Conservation (phyloP, 2,888 invertebrate species). For the Synanthedon myopaeformis region DNA sequence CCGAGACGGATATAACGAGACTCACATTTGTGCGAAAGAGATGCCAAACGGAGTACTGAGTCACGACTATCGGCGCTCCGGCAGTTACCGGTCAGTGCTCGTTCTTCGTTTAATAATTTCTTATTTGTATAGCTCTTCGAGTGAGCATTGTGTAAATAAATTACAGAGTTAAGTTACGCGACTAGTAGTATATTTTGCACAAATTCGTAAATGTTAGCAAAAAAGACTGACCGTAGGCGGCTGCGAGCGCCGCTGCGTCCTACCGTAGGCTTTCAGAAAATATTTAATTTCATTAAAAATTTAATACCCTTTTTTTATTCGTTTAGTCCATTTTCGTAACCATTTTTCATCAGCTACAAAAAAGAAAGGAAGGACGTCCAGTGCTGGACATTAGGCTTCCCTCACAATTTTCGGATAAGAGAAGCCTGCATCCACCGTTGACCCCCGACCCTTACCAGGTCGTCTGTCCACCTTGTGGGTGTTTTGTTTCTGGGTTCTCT, state of each 20-base stretch:
- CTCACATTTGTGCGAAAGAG: constrained; percentile 3
- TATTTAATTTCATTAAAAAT: too few relatives aligned
- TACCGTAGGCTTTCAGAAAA: constrained; percentile 41
- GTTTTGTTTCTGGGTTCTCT: too few relatives aligned
- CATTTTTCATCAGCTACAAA: too few relatives aligned
- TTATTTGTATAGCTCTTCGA: constrained; percentile 26
- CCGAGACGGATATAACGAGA: constrained; percentile 8
- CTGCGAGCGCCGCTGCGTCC: constrained; percentile 50
- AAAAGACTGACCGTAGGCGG: constrained; percentile 69
- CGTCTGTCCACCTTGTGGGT: too few relatives aligned
- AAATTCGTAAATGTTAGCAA: constrained; percentile 65
- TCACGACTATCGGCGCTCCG: constrained; percentile 48
- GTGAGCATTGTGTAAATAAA: constrained; percentile 60
- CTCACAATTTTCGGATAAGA: too few relatives aligned
- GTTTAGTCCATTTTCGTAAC: too few relatives aligned
- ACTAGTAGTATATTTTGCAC: constrained; percentile 67
- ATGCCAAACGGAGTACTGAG: constrained; percentile 5
- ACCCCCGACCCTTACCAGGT: too few relatives aligned
- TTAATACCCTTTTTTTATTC: too few relatives aligned
- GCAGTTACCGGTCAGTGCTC: constrained; percentile 65
- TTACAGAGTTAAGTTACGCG: constrained; percentile 60
- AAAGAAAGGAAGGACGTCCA: too few relatives aligned
- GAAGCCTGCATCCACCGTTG: too few relatives aligned
- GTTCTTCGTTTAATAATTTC: constrained; percentile 37
- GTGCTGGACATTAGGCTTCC: too few relatives aligned